A percentile compares a stretch with the other conserved stretches of the same genome.
Conservation (phyloP, 1,140 invertebrate species). For the Octopus bimaculoides region DNA sequence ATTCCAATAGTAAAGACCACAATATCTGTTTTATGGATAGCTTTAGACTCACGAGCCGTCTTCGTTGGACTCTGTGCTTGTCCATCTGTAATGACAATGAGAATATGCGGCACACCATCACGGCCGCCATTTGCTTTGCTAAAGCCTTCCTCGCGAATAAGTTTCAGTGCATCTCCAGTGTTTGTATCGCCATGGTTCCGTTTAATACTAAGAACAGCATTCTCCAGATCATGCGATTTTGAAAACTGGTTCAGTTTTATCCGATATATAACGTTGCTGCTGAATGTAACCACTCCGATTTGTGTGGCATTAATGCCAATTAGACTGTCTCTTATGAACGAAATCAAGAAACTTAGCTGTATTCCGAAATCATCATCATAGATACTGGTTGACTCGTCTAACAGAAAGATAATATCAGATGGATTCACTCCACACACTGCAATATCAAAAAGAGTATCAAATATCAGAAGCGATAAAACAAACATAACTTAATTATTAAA, state of each 20-base stretch:
- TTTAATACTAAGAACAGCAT: slow-evolving; percentile 16
- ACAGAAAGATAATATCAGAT: slow-evolving; percentile 27
- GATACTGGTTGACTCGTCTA: slow-evolving; percentile 29
- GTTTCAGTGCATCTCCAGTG: slow-evolving; percentile 27
- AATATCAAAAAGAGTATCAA: not conserved
- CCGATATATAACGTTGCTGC: slow-evolving; percentile 19
- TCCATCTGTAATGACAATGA: slow-evolving; percentile 36
- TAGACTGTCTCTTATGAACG: slow-evolving; percentile 19
- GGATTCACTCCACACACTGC: slow-evolving; percentile 13
- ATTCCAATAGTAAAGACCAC: slow-evolving; percentile 30
- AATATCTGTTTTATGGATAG: slow-evolving; percentile 24
- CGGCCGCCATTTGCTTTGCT: slow-evolving; percentile 23
- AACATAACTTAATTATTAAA: too few species aligned
- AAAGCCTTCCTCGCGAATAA: slow-evolving; percentile 26
- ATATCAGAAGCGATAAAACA: too few species aligned
- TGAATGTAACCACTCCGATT: slow-evolving; percentile 32
- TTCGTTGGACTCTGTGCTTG: slow-evolving; percentile 21
- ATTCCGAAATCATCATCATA: slow-evolving; percentile 23
- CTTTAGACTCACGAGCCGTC: slow-evolving; percentile 20
- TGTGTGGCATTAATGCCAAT: slow-evolving; percentile 20
- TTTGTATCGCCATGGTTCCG: slow-evolving; percentile 20
- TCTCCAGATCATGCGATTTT: not conserved
- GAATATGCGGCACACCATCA: slow-evolving; percentile 22
- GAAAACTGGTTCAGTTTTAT: slow-evolving; percentile 25
- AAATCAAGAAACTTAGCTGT: slow-evolving; percentile 22